phyloP scores from a whole-genome alignment of 2,888 invertebrate genomes.

The Arctia plantaginis region DNA sequence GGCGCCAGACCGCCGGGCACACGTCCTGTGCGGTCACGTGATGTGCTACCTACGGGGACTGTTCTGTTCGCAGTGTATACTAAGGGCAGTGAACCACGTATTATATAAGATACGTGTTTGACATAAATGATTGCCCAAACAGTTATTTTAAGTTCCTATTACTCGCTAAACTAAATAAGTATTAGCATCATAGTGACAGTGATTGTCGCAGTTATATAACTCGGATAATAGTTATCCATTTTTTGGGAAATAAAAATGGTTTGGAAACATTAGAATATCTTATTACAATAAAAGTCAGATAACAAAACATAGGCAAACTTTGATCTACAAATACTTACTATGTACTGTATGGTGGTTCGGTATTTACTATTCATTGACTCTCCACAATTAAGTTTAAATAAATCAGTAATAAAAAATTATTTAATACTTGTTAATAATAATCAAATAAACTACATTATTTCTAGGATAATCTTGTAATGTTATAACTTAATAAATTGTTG shows the following conservation, averaged over 20 bases:
- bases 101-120: neutral
- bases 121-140: neutral
- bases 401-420: no score
- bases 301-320: neutral
- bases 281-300: neutral
- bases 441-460: neutral
- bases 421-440: neutral
- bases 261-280: neutral
- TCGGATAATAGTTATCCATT: neutral
- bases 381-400: no score
- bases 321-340: neutral
- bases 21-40: constrained; percentile 14
- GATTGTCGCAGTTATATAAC: neutral
- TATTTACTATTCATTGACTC: neutral
- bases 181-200: neutral
- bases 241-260: neutral
- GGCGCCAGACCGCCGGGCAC: constrained; percentile 6
- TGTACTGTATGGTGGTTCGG: neutral
- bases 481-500: neutral
- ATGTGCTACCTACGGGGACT: neutral
- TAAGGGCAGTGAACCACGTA: neutral
- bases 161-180: neutral
- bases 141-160: constrained; percentile 3
- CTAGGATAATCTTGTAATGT: neutral
- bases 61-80: neutral